phyloP scores from a whole-genome alignment of 2,888 invertebrate genomes.

The Priocnemis perturbator region DNA sequence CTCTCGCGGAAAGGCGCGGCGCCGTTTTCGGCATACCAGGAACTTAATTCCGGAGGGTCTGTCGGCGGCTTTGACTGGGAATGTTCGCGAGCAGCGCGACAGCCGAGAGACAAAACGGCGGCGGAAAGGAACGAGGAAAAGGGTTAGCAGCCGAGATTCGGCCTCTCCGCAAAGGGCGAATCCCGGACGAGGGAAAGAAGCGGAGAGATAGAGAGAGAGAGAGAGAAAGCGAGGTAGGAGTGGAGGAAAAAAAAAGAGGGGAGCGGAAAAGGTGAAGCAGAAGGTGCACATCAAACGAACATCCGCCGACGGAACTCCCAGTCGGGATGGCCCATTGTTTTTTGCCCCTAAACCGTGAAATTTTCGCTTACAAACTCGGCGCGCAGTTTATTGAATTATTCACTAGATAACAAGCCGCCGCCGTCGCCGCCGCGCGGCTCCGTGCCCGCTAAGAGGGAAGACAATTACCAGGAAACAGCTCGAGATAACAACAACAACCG shows the following conservation, averaged over 20 bases:
- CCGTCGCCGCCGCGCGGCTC: slow-evolving; percentile 36
- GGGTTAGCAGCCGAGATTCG: too few relatives aligned
- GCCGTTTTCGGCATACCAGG: slow-evolving; percentile 4
- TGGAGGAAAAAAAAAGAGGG: not conserved
- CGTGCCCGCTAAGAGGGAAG: slow-evolving; percentile 63
- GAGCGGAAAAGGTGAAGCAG: not conserved
- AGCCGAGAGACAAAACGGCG: too few relatives aligned
- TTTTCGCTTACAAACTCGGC: slow-evolving; percentile 61
- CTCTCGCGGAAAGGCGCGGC: not conserved
- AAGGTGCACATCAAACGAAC: slow-evolving; percentile 29
- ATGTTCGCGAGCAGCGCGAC: not conserved
- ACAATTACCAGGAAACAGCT: slow-evolving; percentile 74
- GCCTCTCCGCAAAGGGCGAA: too few relatives aligned
- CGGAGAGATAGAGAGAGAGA: too few relatives aligned
- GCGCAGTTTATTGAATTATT: slow-evolving; percentile 73
- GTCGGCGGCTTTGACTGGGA: not conserved
- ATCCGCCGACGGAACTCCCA: slow-evolving; percentile 5
- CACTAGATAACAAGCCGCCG: slow-evolving; percentile 71
- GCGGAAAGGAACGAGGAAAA: too few relatives aligned
- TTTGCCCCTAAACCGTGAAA: slow-evolving; percentile 62
- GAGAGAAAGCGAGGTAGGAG: not conserved
- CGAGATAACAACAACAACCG: slow-evolving; percentile 71
- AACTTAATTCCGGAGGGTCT: slow-evolving; percentile 14
- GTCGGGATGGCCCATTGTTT: slow-evolving; percentile 54
- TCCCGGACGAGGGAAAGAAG: too few relatives aligned